Conservation (phyloP, 2,113 vertebrate species). For the Otolemur garnettii region DNA sequence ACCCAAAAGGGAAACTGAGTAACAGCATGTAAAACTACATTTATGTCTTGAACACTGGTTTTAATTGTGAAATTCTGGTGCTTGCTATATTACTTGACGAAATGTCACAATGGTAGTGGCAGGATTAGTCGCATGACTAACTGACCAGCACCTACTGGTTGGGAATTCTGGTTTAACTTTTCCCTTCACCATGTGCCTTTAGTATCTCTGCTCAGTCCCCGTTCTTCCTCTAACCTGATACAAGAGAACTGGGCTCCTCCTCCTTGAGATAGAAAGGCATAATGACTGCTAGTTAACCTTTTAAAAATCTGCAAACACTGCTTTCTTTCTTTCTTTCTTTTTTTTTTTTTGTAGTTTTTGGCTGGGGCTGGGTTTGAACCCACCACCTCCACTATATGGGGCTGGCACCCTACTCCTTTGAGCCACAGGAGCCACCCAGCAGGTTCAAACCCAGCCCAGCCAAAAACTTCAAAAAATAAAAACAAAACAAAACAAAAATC, state of each 20-base stretch:
- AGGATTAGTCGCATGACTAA: background rate
- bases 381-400: too few species aligned
- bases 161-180: background rate
- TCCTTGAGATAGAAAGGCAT: background rate
- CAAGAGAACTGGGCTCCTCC: background rate
- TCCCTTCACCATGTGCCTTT: background rate
- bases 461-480: too few species aligned
- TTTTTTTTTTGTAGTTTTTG: too few species aligned
- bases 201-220: background rate
- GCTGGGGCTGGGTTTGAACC: too few species aligned
- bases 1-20: background rate
- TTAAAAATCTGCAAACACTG: background rate
- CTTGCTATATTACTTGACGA: background rate
- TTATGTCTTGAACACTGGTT: slow-evolving; percentile 21
- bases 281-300: background rate
- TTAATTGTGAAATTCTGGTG: slow-evolving; percentile 51
- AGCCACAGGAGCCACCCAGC: too few species aligned
- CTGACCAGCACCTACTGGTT: background rate
- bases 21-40: slow-evolving; percentile 50
- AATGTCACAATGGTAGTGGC: slow-evolving; percentile 1
- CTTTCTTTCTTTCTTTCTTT: too few species aligned
- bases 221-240: background rate
- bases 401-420: too few species aligned
- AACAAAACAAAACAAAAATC: background rate
- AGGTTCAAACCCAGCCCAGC: too few species aligned